phyloP scores from a whole-genome alignment of 2,888 invertebrate genomes.

The Heteromyza rotundicornis region DNA sequence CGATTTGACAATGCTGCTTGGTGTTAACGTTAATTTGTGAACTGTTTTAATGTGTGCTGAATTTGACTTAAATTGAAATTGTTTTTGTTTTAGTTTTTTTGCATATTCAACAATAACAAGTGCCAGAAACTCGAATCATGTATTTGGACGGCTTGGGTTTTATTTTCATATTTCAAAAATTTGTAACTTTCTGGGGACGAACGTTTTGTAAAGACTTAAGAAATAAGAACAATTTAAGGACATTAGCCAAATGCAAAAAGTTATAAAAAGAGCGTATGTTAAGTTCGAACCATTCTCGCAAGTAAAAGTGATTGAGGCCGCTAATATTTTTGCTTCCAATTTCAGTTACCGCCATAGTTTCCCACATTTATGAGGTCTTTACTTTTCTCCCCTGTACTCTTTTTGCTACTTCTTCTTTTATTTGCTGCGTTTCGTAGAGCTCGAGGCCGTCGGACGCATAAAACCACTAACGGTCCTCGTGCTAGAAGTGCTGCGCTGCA shows the following conservation, averaged over 20 bases:
- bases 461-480: constrained; percentile 67
- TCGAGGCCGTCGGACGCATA: constrained; percentile 88
- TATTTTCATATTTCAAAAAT: constrained; percentile 10
- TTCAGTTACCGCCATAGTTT: too few relatives aligned
- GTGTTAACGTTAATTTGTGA: not conserved
- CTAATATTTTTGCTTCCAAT: too few relatives aligned
- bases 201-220: too few relatives aligned
- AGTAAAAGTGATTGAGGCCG: not conserved
- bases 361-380: too few relatives aligned
- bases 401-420: constrained; percentile 20
- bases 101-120: constrained; percentile 23
- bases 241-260: too few relatives aligned
- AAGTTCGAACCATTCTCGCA: too few relatives aligned
- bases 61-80: not conserved
- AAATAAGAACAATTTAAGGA: too few relatives aligned
- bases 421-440: constrained; percentile 71
- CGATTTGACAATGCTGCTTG: not conserved
- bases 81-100: not conserved
- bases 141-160: constrained; percentile 33
- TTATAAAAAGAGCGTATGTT: too few relatives aligned
- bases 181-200: not conserved
- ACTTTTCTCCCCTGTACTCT: constrained; percentile 20
- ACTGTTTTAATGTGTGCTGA: not conserved
- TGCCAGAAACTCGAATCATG: constrained; percentile 49
- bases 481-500: constrained; percentile 40